These are phyloP conservation scores for Alviniconcha strummeri DNA, from an alignment of 2,888 invertebrate species.

Conservation along the genomic window DNA sequence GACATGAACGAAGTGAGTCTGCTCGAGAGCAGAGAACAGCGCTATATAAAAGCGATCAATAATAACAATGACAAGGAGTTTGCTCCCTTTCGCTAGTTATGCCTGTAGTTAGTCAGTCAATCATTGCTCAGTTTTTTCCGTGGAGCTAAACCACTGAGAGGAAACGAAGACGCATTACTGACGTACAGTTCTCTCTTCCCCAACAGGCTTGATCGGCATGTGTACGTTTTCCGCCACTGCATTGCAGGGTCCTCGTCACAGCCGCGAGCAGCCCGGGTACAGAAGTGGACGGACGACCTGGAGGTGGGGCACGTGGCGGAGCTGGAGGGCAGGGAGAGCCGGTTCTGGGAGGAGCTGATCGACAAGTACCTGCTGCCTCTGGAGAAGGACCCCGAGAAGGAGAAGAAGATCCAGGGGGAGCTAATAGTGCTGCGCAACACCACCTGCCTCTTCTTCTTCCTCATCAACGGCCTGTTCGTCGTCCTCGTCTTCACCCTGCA, in stretches of 20 bases:
- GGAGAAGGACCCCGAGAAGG: constrained; percentile 87
- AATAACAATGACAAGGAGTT: too few relatives aligned
- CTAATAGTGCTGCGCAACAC: constrained; percentile 95
- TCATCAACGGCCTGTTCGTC: constrained; percentile 98
- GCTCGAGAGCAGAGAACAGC: too few relatives aligned
- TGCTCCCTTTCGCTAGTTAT: too few relatives aligned
- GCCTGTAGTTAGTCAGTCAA: too few relatives aligned
- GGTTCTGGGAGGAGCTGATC: constrained; percentile 95
- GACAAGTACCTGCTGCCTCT: constrained; percentile 95
- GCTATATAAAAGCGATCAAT: too few relatives aligned
- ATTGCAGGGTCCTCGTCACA: not conserved
- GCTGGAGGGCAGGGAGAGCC: constrained; percentile 75
- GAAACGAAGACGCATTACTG: too few relatives aligned
- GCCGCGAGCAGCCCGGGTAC: not conserved
- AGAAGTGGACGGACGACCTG: constrained; percentile 30
- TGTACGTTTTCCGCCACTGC: not conserved
- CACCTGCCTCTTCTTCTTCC: constrained; percentile 84
- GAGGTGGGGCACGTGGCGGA: not conserved
- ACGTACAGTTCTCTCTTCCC: not conserved
- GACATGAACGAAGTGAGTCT: too few relatives aligned
- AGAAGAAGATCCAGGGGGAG: constrained; percentile 69
- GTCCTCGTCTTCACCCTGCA: constrained; percentile 98
- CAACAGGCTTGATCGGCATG: too few relatives aligned
- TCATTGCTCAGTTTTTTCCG: too few relatives aligned
- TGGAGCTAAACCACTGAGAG: too few relatives aligned